These are phyloP conservation scores for Pangasius larnaudii DNA, from an alignment of 2,797 vertebrate genomes.

Conservation along the genomic window DNA sequence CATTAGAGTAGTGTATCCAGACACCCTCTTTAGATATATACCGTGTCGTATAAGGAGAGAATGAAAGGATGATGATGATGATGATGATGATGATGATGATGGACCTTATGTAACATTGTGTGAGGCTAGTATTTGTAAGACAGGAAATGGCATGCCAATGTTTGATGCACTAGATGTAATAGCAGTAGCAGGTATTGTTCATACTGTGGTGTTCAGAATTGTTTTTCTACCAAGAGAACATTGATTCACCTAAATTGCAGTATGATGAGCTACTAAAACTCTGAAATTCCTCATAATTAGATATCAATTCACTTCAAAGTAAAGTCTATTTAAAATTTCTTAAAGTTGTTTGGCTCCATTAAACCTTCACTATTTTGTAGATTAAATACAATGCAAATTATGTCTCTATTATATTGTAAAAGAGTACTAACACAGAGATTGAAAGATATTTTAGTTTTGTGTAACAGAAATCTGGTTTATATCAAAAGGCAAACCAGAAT, in stretches of 20 bases:
- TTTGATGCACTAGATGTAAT: background rate
- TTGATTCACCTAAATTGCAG: background rate
- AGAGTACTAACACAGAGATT: no score
- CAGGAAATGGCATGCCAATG: slow-evolving; percentile 18
- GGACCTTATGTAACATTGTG: background rate
- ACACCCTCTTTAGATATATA: slow-evolving; percentile 1
- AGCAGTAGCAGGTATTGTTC: background rate
- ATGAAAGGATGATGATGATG: slow-evolving; percentile 7
- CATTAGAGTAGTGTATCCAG: slow-evolving; percentile 48
- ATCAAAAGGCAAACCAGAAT: background rate
- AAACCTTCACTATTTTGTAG: background rate
- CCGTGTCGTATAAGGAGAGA: slow-evolving; percentile 5
- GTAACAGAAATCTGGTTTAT: background rate
- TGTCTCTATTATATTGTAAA: background rate
- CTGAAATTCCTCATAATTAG: background rate
- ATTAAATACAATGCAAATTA: background rate
- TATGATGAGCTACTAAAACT: background rate
- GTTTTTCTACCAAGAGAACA: slow-evolving; percentile 4
- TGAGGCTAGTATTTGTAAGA: slow-evolving; percentile 9
- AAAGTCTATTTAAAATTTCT: background rate
- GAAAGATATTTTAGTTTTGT: background rate
- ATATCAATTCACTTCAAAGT: background rate
- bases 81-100: slow-evolving; percentile 16
- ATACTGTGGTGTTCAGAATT: background rate
- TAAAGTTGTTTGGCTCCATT: background rate